Evolutionary conservation across 2,113 vertebrate genomes (phyloP).

Genomic region (Condylura cristata): DNA sequence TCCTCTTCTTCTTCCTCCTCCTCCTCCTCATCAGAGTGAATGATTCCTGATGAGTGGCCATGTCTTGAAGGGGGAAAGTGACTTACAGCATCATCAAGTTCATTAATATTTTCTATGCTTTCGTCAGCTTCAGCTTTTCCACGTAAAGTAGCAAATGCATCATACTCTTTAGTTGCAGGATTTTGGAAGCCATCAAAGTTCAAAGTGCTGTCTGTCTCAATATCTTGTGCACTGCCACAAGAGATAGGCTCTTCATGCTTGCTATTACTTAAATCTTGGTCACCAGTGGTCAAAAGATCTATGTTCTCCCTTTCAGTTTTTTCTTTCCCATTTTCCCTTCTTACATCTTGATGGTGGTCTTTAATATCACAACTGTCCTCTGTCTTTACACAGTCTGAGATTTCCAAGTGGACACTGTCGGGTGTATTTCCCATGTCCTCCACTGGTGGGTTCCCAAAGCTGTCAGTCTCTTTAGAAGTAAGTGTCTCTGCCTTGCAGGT

Average conservation of each 20-base stretch:
- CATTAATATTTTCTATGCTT: constrained; percentile 81
- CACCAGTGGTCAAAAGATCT: constrained; percentile 29
- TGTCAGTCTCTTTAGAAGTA: constrained; percentile 69
- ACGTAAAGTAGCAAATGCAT: constrained; percentile 71
- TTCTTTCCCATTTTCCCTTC: constrained; percentile 81
- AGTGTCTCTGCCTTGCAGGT: neutral
- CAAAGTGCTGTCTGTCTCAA: constrained; percentile 79
- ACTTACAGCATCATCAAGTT: constrained; percentile 79
- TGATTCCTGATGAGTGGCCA: constrained; percentile 40
- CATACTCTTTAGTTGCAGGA: constrained; percentile 54
- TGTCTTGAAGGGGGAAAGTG: constrained; percentile 67
- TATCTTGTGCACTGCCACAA: constrained; percentile 70
- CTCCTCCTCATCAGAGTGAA: constrained; percentile 81
- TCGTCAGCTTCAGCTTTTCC: constrained; percentile 73
- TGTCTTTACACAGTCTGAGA: constrained; percentile 88
- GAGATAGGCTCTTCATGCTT: constrained; percentile 81
- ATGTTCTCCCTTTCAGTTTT: constrained; percentile 67
- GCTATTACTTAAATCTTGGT: constrained; percentile 80
- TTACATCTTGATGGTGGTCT: constrained; percentile 79
- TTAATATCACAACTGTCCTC: constrained; percentile 83
- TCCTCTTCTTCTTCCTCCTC: constrained; percentile 70
- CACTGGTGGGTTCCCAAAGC: constrained; percentile 66
- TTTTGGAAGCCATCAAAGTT: constrained; percentile 80
- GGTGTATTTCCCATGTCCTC: constrained; percentile 70
- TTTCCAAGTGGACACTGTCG: constrained; percentile 74